Base-by-base conservation (phyloP, 2,888 invertebrate species). In the Dusona sp. region DNA sequence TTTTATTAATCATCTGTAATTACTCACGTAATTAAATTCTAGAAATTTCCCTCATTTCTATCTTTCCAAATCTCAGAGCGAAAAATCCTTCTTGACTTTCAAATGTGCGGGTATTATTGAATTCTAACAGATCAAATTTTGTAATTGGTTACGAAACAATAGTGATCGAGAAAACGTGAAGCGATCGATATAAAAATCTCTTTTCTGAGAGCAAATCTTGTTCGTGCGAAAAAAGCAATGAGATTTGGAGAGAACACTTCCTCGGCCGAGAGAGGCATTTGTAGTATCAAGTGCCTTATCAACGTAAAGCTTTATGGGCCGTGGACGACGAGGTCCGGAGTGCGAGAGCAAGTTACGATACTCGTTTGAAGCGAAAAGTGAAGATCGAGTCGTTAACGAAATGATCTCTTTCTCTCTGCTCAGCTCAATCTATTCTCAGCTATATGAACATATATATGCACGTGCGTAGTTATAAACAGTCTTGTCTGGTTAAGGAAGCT, bases 281-380 rank as follows among this genome's bases (percentile, higher is more conserved):
- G 80, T 78, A 82, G 75, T 89, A 89, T 88, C 89, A 84, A 85
- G 65, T 79, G 89, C 83, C 90, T 91, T 92, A 91, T 91, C 91
- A 88, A 88, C 77, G 80, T 83, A 84, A 86, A 84, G 87, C 79
- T 85, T 83, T 75, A 88, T 81, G 51, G 81, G 84, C 87, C 68
- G 87, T 8, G 80, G 51, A 38, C 79, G 74, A 73, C 45, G 67
- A 79, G 54, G 67, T n/a, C 79, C 25, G 36, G 67, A 36, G 67
- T 33, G 29, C 61, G 67, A 64, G 48, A 72, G 9, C 45, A 45
- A 67, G 67, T 67, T 78, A 36, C 42, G 36, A 45, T 73, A 33
- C 75, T 67, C 48, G 65, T 78, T 51, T 45, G 29, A 73, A 74
- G 51, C 51, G 70, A 64, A 42, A 65, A 83, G 72, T 79, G 22